These are phyloP conservation scores for Trichonephila clavata DNA, from an alignment of 1,140 invertebrate genomes.

Conservation along the genomic window DNA sequence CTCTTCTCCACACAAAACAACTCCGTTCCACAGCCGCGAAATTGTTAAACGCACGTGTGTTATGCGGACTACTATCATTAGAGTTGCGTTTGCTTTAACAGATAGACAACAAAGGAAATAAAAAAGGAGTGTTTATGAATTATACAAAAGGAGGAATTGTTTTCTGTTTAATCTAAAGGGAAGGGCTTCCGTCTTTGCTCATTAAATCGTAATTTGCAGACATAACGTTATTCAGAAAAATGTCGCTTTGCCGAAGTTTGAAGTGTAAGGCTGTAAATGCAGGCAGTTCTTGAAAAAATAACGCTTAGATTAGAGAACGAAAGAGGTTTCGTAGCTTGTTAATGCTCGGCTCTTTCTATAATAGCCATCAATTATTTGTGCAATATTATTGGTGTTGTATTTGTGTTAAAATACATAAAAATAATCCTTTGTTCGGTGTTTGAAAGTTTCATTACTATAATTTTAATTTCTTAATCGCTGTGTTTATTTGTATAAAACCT, in stretches of 20 bases:
- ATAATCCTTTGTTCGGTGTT: no score
- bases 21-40: not conserved
- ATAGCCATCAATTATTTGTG: no score
- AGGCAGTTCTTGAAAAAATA: not conserved
- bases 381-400: no score
- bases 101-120: not conserved
- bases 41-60: not conserved
- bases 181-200: not conserved
- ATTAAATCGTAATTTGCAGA: not conserved
- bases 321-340: no score
- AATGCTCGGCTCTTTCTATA: no score
- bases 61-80: not conserved
- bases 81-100: not conserved
- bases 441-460: no score
- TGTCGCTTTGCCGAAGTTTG: not conserved
- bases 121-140: constrained; percentile 3
- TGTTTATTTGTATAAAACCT: no score
- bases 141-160: constrained; percentile 4
- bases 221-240: not conserved
- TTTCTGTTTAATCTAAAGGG: not conserved
- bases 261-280: not conserved
- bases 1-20: not conserved
- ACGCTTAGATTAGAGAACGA: no score
- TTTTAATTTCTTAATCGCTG: no score
- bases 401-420: no score